phyloP scores from a whole-genome alignment of 2,113 vertebrate genomes.

The Caretta caretta region DNA sequence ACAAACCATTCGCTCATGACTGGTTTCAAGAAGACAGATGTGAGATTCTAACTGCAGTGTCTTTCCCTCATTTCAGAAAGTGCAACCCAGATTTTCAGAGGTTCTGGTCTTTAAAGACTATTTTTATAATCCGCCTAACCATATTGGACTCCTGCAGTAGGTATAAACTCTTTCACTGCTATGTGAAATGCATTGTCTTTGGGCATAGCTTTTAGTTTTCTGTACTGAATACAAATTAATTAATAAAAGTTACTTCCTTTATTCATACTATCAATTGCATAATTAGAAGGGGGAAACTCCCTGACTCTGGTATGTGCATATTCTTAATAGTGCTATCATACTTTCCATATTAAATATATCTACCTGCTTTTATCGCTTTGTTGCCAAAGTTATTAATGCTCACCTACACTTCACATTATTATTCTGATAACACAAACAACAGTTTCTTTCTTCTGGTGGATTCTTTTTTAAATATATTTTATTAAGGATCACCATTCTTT shows the following conservation, averaged over 20 bases:
- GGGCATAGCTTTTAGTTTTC: neutral
- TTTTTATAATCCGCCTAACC: neutral
- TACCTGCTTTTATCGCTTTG: slow-evolving; percentile 12
- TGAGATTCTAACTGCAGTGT: neutral
- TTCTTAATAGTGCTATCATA: neutral
- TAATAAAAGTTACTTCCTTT: neutral
- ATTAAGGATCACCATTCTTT: neutral
- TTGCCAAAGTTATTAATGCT: slow-evolving; percentile 37
- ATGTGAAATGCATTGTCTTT: neutral
- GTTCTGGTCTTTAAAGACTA: neutral
- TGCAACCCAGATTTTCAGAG: neutral
- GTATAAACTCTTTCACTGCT: neutral
- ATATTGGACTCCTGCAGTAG: neutral
- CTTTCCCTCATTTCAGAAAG: neutral
- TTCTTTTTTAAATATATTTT: neutral
- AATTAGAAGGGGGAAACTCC: slow-evolving; percentile 25
- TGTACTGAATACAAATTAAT: neutral
- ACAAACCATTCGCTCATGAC: neutral
- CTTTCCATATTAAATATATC: slow-evolving; percentile 37
- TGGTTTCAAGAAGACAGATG: neutral
- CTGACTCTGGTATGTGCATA: neutral
- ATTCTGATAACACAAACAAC: neutral
- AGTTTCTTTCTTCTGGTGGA: neutral
- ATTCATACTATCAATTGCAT: neutral
- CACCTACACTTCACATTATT: neutral